Percentiles rank a stretch among this genome's conserved stretches.
Evolutionary conservation across 30 jellyfish, hydroid and myxozoan genomes (phyloP).

Genomic region (Rhopilema esculentum): DNA sequence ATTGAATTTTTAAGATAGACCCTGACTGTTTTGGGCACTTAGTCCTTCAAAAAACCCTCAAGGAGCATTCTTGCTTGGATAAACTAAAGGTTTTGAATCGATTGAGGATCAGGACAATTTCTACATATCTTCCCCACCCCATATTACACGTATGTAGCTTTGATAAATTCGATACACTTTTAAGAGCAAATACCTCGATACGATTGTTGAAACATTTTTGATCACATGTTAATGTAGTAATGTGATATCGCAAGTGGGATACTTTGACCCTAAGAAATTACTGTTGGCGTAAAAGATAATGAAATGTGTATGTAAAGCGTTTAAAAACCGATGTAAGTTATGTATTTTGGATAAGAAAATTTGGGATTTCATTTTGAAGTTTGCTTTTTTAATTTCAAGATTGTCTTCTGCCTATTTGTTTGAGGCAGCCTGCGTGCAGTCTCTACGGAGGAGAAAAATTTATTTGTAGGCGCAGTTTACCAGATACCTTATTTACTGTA

Average conservation of each 20-base stretch:
- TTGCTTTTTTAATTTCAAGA: no score
- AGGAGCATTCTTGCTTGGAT: no score
- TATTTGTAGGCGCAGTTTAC: no score
- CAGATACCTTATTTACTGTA: no score
- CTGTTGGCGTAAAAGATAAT: not conserved
- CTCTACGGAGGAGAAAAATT: no score
- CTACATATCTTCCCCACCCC: not conserved
- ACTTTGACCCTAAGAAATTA: not conserved
- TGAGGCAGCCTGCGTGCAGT: no score
- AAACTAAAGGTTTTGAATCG: no score
- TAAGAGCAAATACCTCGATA: not conserved
- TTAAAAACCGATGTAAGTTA: slow-evolving; percentile 36
- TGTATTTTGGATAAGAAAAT: slow-evolving; percentile 13
- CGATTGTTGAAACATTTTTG: not conserved
- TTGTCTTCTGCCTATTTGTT: not conserved
- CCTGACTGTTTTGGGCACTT: no score
- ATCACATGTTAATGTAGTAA: not conserved
- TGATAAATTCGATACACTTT: not conserved
- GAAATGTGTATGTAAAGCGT: not conserved
- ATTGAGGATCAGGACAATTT: not conserved
- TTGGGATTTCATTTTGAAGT: slow-evolving; percentile 28
- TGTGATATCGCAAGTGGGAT: not conserved
- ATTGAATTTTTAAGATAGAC: no score
- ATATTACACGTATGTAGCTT: not conserved
- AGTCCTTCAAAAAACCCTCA: no score